Conservation (phyloP, 2,113 vertebrate species). For the Cariama cristata region DNA sequence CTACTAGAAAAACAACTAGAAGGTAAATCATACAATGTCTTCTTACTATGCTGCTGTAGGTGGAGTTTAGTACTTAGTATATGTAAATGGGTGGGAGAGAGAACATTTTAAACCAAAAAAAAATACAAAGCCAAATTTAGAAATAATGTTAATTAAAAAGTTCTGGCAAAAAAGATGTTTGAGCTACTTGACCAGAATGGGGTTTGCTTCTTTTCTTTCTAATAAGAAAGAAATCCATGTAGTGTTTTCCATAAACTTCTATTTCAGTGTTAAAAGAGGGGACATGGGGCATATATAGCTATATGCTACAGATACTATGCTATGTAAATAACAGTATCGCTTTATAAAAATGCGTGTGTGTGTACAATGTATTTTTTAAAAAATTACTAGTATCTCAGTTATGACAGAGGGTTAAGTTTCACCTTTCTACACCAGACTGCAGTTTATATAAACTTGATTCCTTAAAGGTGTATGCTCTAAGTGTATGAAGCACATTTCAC, state of each 20-base stretch:
- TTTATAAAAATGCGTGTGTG: not conserved
- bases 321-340: not conserved
- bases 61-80: not conserved
- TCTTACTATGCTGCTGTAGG: not conserved
- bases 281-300: no score
- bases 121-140: not conserved
- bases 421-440: not conserved
- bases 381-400: not conserved
- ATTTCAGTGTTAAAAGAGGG: not conserved
- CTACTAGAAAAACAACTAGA: conserved; percentile 92
- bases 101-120: not conserved
- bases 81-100: not conserved
- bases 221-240: not conserved
- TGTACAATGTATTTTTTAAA: not conserved
- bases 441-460: not conserved
- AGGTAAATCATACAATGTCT: conserved; percentile 60
- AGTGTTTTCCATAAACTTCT: not conserved
- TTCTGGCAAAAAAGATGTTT: not conserved
- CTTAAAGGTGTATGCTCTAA: not conserved
- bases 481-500: not conserved
- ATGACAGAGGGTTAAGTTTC: not conserved
- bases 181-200: not conserved
- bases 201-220: not conserved
- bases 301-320: not conserved
- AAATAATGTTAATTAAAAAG: not conserved